Conservation (phyloP, 2,888 invertebrate genomes). For the Pteria penguin region DNA sequence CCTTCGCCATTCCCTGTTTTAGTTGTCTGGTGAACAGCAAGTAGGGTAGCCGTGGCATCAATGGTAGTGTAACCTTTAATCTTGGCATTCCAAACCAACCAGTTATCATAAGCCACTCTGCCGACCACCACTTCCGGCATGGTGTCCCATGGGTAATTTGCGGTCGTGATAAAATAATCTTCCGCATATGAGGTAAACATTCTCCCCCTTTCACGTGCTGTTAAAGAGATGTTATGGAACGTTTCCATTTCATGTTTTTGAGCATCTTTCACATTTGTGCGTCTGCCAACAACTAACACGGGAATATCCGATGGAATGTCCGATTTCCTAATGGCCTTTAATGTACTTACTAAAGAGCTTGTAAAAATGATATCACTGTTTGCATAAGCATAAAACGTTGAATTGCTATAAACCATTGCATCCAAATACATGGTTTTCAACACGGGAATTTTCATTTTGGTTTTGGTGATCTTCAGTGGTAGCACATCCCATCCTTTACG, state of each 20-base stretch:
- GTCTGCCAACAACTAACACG: constrained; percentile 52
- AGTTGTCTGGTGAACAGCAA: constrained; percentile 61
- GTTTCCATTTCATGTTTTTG: constrained; percentile 47
- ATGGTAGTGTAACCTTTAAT: constrained; percentile 40
- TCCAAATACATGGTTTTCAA: constrained; percentile 67
- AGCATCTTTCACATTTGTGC: constrained; percentile 62
- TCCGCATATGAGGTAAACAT: constrained; percentile 50
- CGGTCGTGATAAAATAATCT: constrained; percentile 60
- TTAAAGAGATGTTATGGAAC: constrained; percentile 39
- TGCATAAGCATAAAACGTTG: too few species aligned
- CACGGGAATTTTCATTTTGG: constrained; percentile 61
- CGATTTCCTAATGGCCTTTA: constrained; percentile 40
- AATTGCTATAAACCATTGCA: constrained; percentile 54
- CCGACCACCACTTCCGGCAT: constrained; percentile 60
- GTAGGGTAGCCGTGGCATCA: constrained; percentile 53
- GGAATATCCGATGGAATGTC: constrained; percentile 38
- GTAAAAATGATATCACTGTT: constrained; percentile 72
- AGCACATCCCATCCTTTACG: constrained; percentile 57
- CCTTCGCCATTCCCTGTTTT: constrained; percentile 52
- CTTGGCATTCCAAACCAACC: constrained; percentile 51
- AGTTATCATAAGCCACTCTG: constrained; percentile 60
- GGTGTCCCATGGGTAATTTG: constrained; percentile 50
- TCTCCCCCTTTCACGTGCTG: constrained; percentile 26
- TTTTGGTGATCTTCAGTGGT: constrained; percentile 43
- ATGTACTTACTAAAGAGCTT: constrained; percentile 49